phyloP scores from a whole-genome alignment of 2,888 invertebrate genomes.

The Rapana venosa region DNA sequence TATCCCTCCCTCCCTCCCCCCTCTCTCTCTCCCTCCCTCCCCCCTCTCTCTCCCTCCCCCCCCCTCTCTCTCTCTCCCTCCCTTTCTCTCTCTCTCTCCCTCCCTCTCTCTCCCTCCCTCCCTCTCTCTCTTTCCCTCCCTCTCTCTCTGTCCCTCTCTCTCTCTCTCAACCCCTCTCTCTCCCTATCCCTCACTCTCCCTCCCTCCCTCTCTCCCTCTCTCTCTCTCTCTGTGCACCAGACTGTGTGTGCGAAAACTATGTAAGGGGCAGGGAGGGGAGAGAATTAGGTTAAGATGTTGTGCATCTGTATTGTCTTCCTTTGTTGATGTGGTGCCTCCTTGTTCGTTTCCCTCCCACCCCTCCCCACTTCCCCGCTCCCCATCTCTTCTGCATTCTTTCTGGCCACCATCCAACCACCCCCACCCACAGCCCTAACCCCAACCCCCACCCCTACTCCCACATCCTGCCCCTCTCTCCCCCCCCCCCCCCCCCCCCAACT shows the following conservation, averaged over 20 bases:
- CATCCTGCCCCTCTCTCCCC: neutral
- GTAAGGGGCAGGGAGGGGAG: too few species aligned
- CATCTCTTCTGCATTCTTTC: neutral
- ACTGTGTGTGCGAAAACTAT: too few species aligned
- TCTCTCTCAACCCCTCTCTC: too few species aligned
- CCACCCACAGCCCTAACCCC: too few species aligned
- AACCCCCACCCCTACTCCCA: too few species aligned
- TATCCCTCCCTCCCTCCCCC: neutral
- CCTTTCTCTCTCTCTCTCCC: neutral
- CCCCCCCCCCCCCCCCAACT: neutral
- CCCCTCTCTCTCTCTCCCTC: neutral
- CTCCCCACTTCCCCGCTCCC: neutral
- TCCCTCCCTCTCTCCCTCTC: neutral
- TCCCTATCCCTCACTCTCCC: neutral
- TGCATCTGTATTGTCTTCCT: too few species aligned
- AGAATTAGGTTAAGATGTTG: too few species aligned
- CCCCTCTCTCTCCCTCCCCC: neutral
- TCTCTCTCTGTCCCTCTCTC: neutral
- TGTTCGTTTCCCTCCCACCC: neutral
- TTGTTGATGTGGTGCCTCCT: too few species aligned
- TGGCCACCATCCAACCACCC: too few species aligned
- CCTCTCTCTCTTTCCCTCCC: neutral
- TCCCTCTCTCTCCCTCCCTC: neutral
- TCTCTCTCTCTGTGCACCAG: too few species aligned
- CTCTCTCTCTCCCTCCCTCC: neutral